These are phyloP conservation scores for Pelochelys cantorii DNA, from an alignment of 2,797 vertebrate species.

Conservation along the genomic window DNA sequence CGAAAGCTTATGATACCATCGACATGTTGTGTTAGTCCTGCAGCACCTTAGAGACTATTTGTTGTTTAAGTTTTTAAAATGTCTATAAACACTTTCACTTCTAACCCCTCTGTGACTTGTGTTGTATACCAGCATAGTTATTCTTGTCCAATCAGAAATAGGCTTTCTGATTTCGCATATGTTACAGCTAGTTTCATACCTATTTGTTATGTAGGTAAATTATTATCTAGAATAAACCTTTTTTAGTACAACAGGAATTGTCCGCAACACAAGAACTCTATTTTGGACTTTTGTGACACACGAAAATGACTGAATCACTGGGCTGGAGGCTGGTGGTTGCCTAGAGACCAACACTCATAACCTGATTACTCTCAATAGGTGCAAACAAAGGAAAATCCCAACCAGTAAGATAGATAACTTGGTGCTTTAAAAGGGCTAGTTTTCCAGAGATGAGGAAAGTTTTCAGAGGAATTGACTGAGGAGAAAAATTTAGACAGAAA, in stretches of 20 bases:
- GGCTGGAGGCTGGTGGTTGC: not conserved
- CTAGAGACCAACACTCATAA: not conserved
- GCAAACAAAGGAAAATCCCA: not conserved
- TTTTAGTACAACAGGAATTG: not conserved
- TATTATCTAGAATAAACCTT: not conserved
- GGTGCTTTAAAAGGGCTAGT: not conserved
- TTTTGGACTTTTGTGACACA: not conserved
- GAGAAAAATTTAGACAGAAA: not conserved
- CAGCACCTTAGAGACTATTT: no score
- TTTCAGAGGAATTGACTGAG: not conserved
- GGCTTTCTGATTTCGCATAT: not conserved
- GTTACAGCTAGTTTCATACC: not conserved
- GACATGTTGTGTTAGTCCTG: no score
- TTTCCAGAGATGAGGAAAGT: not conserved
- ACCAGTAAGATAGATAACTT: not conserved
- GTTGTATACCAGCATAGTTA: not conserved
- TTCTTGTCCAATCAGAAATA: not conserved
- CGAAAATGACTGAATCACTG: not conserved
- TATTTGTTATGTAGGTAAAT: not conserved
- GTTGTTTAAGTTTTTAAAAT: no score
- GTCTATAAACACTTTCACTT: not conserved
- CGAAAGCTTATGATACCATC: no score
- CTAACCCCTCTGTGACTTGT: not conserved
- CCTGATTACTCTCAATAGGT: not conserved
- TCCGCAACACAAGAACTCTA: not conserved